Conservation (phyloP, 2,888 invertebrate species). For the Norana najaformis region DNA sequence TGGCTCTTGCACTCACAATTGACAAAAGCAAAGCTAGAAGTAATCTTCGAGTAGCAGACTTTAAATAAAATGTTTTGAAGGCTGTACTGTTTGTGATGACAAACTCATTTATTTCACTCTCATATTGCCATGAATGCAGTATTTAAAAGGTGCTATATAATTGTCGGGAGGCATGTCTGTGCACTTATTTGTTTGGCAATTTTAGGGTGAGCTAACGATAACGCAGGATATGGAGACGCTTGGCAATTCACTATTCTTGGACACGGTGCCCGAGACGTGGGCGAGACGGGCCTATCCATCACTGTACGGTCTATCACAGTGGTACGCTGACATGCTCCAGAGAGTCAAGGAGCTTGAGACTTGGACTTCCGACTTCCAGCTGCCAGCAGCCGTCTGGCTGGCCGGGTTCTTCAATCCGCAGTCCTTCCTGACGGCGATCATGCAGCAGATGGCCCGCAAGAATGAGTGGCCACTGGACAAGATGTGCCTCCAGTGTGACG, state of each 20-base stretch:
- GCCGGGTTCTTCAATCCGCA: slow-evolving; percentile 98
- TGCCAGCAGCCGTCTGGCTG: slow-evolving; percentile 89
- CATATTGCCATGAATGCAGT: too few species aligned
- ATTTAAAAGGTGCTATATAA: too few species aligned
- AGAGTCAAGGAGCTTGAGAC: slow-evolving; percentile 79
- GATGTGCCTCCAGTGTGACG: slow-evolving; percentile 95
- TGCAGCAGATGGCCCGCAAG: slow-evolving; percentile 93
- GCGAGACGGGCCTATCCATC: slow-evolving; percentile 87
- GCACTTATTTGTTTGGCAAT: slow-evolving; percentile 22
- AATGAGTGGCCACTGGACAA: slow-evolving; percentile 92
- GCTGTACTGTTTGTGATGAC: too few species aligned
- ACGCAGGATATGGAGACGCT: slow-evolving; percentile 95
- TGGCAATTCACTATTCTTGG: slow-evolving; percentile 86
- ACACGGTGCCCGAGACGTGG: slow-evolving; percentile 85
- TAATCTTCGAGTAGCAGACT: too few species aligned
- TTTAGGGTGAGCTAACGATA: slow-evolving; percentile 87
- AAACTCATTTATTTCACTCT: too few species aligned
- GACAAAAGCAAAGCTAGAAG: too few species aligned
- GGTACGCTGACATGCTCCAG: slow-evolving; percentile 88
- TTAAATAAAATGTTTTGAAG: too few species aligned
- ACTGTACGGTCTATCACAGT: slow-evolving; percentile 80
- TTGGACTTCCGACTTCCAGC: slow-evolving; percentile 86
- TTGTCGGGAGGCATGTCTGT: too few species aligned
- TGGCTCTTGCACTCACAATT: too few species aligned
- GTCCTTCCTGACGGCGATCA: slow-evolving; percentile 91